Percentiles rank a stretch among this genome's conserved stretches.
phyloP scores from a whole-genome alignment of 2,797 vertebrate species.

The Acanthurus leucopareius region DNA sequence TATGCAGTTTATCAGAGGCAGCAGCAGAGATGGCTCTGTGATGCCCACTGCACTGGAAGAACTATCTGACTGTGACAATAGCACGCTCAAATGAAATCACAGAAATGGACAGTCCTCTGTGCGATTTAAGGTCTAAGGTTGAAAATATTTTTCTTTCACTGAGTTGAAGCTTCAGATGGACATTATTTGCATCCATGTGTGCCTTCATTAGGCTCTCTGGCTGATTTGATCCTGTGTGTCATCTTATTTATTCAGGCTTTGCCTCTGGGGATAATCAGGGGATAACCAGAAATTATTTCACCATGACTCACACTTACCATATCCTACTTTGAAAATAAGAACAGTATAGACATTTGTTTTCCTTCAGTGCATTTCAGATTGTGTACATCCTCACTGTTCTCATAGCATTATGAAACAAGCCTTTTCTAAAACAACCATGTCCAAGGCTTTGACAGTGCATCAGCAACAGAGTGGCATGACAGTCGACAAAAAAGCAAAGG shows the following conservation, averaged over 20 bases:
- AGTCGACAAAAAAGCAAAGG: conserved; percentile 42
- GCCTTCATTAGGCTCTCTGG: conserved; percentile 52
- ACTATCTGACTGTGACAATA: conserved; percentile 58
- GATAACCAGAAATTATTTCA: conserved; percentile 62
- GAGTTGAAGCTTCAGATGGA: conserved; percentile 28
- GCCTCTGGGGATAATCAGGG: conserved; percentile 49
- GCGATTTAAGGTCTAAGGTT: conserved; percentile 2
- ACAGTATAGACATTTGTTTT: conserved; percentile 51
- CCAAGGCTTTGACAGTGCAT: conserved; percentile 43
- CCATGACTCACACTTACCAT: conserved; percentile 54
- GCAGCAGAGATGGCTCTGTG: conserved; percentile 42
- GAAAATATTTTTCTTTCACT: conserved; percentile 4
- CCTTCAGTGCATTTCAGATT: conserved; percentile 38
- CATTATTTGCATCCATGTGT: conserved; percentile 52
- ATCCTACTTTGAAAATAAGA: conserved; percentile 46
- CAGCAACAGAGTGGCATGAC: conserved; percentile 44
- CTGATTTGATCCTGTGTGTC: conserved; percentile 64
- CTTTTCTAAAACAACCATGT: conserved; percentile 24
- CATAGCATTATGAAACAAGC: conserved; percentile 34
- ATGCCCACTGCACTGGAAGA: conserved; percentile 65
- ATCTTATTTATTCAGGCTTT: conserved; percentile 41
- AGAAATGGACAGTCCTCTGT: conserved; percentile 33
- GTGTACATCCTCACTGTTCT: conserved; percentile 1
- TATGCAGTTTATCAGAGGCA: conserved; percentile 24
- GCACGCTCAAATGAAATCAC: conserved; percentile 41